Evolutionary conservation across 2,113 vertebrate species (phyloP).

Genomic region (Cheirogaleus medius): DNA sequence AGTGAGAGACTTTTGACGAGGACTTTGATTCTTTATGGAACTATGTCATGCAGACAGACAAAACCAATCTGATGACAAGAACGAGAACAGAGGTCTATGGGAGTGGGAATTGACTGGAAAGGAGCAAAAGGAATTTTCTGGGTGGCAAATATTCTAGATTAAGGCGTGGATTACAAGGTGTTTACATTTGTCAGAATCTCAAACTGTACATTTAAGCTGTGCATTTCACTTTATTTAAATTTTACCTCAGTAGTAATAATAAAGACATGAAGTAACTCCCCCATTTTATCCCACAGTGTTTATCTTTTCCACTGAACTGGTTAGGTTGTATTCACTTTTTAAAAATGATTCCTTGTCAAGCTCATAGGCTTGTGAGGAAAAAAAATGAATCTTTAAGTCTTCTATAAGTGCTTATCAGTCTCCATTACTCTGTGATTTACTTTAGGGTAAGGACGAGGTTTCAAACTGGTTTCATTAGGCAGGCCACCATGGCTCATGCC

Average conservation of each 20-base stretch:
- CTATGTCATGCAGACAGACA: background rate
- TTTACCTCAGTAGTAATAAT: background rate
- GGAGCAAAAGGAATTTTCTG: background rate
- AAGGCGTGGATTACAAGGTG: background rate
- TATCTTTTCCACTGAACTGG: background rate
- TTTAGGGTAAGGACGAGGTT: background rate
- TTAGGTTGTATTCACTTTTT: background rate
- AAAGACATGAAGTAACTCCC: background rate
- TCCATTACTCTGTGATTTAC: background rate
- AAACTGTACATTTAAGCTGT: background rate
- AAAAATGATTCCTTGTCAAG: no score
- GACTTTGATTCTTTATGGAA: background rate
- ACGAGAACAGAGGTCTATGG: background rate
- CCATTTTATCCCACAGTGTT: background rate
- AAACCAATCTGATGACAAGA: background rate
- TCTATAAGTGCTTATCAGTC: background rate
- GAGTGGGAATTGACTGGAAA: background rate
- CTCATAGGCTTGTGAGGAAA: no score
- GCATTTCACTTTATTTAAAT: background rate
- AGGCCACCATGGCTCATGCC: no score
- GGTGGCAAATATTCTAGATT: background rate
- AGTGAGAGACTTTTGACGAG: background rate
- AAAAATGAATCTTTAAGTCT: background rate
- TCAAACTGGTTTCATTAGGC: background rate
- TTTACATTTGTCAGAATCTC: background rate